phyloP scores from a whole-genome alignment of 2,888 invertebrate genomes.

The Hetaerina titia region DNA sequence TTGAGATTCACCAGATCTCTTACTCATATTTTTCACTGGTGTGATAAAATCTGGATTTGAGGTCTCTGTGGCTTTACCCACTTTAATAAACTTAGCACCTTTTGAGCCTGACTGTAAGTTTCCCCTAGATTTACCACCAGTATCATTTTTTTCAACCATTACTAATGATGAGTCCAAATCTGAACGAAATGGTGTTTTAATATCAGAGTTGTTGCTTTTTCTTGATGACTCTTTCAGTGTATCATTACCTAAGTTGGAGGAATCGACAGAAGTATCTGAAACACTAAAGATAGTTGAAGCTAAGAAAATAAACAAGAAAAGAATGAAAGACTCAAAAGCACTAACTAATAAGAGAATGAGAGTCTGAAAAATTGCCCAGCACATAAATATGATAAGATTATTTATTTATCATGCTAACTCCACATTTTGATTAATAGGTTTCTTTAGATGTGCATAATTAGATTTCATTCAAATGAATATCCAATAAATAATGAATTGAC shows the following conservation, averaged over 20 bases:
- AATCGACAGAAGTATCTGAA: background rate
- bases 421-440: no score
- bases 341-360: no score
- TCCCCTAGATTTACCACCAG: background rate
- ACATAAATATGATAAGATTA: no score
- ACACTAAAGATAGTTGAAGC: background rate
- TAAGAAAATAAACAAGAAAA: background rate
- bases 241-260: background rate
- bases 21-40: constrained; percentile 3
- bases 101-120: no score
- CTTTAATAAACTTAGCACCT: background rate
- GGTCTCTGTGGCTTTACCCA: background rate
- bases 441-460: no score
- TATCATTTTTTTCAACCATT: background rate
- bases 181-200: background rate
- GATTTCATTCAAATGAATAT: no score
- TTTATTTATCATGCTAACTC: no score
- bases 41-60: background rate
- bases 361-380: no score
- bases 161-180: background rate
- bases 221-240: background rate
- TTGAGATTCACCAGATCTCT: background rate
- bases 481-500: no score
- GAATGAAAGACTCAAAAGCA: no score
- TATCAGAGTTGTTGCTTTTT: background rate